These are phyloP conservation scores for Piaya cayana DNA, from an alignment of 2,113 vertebrate species.

Conservation along the genomic window DNA sequence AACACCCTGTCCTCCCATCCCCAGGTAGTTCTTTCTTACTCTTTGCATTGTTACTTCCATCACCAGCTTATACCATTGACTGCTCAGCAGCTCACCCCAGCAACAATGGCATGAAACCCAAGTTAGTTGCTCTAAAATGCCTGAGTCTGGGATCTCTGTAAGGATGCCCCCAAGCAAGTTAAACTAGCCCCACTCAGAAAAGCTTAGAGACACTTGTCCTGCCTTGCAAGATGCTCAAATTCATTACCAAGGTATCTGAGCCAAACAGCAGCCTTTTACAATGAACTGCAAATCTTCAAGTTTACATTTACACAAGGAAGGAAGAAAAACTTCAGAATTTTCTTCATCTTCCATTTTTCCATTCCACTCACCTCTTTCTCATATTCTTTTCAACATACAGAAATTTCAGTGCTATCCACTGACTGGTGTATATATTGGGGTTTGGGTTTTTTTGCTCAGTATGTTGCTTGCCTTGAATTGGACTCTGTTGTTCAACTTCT, in stretches of 20 bases:
- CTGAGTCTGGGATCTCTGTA: neutral
- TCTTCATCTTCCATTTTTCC: neutral
- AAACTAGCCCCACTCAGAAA: neutral
- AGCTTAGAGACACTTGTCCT: neutral
- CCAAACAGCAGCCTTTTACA: neutral
- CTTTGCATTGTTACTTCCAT: neutral
- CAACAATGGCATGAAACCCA: neutral
- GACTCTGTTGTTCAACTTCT: neutral
- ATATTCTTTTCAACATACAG: neutral
- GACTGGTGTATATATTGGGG: too few species aligned
- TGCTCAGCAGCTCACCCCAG: neutral
- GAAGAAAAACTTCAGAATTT: neutral
- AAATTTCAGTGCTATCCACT: neutral
- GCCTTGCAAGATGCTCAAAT: neutral
- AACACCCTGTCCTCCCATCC: neutral
- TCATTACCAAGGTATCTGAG: neutral
- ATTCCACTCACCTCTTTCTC: neutral
- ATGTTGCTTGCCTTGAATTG: neutral
- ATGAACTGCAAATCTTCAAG: neutral
- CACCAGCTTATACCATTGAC: neutral
- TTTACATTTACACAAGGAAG: neutral
- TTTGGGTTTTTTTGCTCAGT: neutral
- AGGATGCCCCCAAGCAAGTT: neutral
- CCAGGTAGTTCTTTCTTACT: neutral
- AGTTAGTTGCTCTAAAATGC: rapidly evolving